Evolutionary conservation across 2,888 invertebrate genomes (phyloP).

Genomic region (Lymantria dispar): DNA sequence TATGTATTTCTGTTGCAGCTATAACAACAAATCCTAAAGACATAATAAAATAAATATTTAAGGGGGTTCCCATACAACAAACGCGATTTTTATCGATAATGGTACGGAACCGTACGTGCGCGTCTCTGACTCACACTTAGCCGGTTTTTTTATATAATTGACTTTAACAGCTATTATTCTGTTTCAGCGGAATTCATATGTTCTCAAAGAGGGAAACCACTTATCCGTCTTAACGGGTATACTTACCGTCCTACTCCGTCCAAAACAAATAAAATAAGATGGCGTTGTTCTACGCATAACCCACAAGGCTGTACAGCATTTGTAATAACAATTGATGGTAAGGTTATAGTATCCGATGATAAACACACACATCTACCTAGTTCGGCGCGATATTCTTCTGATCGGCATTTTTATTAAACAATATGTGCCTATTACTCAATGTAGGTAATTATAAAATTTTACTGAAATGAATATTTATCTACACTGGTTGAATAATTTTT

Average conservation of each 20-base stretch:
- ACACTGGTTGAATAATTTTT: too few relatives aligned
- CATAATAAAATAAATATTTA: too few relatives aligned
- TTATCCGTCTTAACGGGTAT: conserved; percentile 24
- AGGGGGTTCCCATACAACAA: too few relatives aligned
- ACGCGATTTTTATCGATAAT: too few relatives aligned
- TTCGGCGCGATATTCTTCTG: not conserved
- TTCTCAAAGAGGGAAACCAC: conserved; percentile 25
- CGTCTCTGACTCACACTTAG: too few relatives aligned
- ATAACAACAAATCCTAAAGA: too few relatives aligned
- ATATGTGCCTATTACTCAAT: too few relatives aligned
- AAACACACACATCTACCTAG: conserved; percentile 1
- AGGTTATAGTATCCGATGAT: not conserved
- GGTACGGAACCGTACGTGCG: too few relatives aligned
- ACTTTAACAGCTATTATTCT: not conserved
- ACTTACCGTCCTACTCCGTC: conserved; percentile 6
- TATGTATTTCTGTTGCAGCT: too few relatives aligned
- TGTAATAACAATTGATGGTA: conserved; percentile 8
- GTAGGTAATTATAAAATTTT: too few relatives aligned
- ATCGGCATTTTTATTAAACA: not conserved
- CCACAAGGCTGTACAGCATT: conserved; percentile 17
- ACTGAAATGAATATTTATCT: too few relatives aligned
- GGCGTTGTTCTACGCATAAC: conserved; percentile 38
- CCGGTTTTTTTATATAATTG: too few relatives aligned
- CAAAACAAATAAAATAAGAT: conserved; percentile 10
- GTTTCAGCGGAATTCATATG: conserved; percentile 9